Evolutionary conservation across 2,888 invertebrate species (phyloP).

Genomic region (Drosophila mettleri): DNA sequence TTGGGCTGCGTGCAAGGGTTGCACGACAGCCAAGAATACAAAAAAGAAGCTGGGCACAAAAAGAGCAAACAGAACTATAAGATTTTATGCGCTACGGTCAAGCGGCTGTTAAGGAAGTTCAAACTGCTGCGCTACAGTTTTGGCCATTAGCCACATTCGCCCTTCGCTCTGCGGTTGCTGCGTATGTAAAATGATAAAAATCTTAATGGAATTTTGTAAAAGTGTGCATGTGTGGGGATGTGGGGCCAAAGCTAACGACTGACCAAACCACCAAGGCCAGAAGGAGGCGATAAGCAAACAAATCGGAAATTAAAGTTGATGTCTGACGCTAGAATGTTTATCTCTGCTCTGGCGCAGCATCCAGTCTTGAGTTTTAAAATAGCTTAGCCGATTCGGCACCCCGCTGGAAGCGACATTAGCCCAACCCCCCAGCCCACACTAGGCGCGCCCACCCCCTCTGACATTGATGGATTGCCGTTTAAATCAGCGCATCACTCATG

Average conservation of each 20-base stretch:
- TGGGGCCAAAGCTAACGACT: slow-evolving; percentile 33
- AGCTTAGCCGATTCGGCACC: slow-evolving; percentile 31
- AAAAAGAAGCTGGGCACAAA: slow-evolving; percentile 2
- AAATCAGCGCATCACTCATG: slow-evolving; percentile 84
- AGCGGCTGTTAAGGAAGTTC: slow-evolving; percentile 66
- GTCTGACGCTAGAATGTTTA: slow-evolving; percentile 53
- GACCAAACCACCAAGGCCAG: slow-evolving; percentile 30
- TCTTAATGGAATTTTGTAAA: slow-evolving; percentile 76
- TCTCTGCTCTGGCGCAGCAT: slow-evolving; percentile 41
- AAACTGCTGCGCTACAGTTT: slow-evolving; percentile 56
- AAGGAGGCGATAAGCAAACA: slow-evolving; percentile 69
- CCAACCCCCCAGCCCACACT: slow-evolving; percentile 4
- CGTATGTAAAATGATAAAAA: slow-evolving; percentile 75
- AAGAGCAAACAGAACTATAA: slow-evolving; percentile 66
- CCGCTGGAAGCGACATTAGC: slow-evolving; percentile 27
- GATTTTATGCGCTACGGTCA: slow-evolving; percentile 76
- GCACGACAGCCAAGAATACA: neutral
- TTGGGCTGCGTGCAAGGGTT: slow-evolving; percentile 40
- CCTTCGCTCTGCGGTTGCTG: slow-evolving; percentile 30
- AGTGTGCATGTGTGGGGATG: slow-evolving; percentile 16
- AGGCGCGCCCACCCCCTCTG: slow-evolving; percentile 56
- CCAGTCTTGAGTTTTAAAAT: slow-evolving; percentile 59
- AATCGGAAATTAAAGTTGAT: slow-evolving; percentile 79
- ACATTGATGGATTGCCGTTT: slow-evolving; percentile 85
- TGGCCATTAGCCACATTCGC: slow-evolving; percentile 60